phyloP scores from a whole-genome alignment of 2,888 invertebrate genomes.

The Pyralis farinalis region DNA sequence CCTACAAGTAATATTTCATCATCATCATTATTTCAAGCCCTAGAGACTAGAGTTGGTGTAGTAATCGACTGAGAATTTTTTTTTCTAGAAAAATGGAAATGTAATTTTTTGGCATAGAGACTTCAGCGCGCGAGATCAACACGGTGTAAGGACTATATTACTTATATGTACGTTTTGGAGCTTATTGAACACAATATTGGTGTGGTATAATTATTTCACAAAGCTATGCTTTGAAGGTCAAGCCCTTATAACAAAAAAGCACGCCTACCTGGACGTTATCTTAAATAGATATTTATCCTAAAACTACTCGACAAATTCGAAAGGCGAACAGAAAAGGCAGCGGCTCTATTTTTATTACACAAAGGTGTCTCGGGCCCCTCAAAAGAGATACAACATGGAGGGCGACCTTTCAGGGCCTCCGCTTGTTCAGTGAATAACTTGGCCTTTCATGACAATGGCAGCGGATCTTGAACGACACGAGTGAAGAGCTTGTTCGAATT shows the following conservation, averaged over 20 bases:
- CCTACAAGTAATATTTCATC: too few species aligned
- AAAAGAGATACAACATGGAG: slow-evolving; percentile 51
- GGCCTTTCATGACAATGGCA: slow-evolving; percentile 60
- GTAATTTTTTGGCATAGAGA: too few species aligned
- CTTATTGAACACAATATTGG: too few species aligned
- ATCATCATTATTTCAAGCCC: too few species aligned
- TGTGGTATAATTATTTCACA: too few species aligned
- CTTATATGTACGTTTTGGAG: too few species aligned
- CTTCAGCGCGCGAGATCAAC: too few species aligned
- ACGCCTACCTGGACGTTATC: not conserved
- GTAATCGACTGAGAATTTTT: too few species aligned
- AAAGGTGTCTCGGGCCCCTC: slow-evolving; percentile 35
- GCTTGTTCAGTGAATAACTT: slow-evolving; percentile 54
- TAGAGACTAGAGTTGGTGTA: too few species aligned
- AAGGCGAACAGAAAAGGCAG: slow-evolving; percentile 33
- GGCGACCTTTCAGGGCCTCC: slow-evolving; percentile 54
- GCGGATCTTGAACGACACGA: slow-evolving; percentile 30
- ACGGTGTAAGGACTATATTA: too few species aligned
- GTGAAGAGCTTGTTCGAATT: slow-evolving; percentile 28
- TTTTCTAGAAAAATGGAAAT: too few species aligned
- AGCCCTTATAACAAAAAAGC: not conserved
- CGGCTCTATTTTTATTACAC: slow-evolving; percentile 38
- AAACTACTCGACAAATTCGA: slow-evolving; percentile 16
- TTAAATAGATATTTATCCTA: slow-evolving; percentile 11
- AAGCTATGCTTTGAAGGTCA: too few species aligned